Conservation (phyloP, 2,888 invertebrate genomes). For the Zhuqinia jingwanae region DNA sequence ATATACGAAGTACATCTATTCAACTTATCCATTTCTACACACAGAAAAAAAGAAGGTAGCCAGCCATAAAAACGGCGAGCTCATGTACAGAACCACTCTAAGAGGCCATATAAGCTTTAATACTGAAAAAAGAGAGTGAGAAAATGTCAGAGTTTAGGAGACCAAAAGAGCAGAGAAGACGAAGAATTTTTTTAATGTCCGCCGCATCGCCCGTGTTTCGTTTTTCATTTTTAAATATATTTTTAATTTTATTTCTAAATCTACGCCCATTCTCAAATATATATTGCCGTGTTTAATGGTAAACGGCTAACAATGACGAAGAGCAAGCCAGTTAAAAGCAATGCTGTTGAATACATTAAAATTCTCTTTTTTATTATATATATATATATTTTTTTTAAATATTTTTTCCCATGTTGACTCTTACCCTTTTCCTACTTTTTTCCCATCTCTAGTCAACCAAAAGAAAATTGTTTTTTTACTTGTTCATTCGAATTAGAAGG, state of each 20-base stretch:
- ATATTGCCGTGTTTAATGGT: not conserved
- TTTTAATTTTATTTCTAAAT: not conserved
- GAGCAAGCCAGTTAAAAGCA: not conserved
- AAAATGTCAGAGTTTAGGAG: constrained; percentile 6
- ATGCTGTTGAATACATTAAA: no score
- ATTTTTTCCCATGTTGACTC: constrained; percentile 40
- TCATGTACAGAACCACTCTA: not conserved
- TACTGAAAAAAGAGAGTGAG: not conserved
- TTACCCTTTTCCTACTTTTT: no score
- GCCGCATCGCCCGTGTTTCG: not conserved
- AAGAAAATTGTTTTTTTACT: not conserved
- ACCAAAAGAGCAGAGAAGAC: not conserved
- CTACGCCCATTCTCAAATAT: not conserved
- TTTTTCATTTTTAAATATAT: not conserved
- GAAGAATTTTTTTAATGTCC: not conserved
- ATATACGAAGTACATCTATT: no score
- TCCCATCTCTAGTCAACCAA: constrained; percentile 11
- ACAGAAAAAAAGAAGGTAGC: no score
- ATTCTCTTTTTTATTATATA: no score
- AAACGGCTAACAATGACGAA: constrained; percentile 2
- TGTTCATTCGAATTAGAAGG: not conserved
- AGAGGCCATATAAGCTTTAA: constrained; percentile 13
- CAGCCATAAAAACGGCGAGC: not conserved
- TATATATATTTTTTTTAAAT: no score
- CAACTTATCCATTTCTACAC: no score